phyloP scores from a whole-genome alignment of 2,113 vertebrate species.

The Oreochromis spilurus region DNA sequence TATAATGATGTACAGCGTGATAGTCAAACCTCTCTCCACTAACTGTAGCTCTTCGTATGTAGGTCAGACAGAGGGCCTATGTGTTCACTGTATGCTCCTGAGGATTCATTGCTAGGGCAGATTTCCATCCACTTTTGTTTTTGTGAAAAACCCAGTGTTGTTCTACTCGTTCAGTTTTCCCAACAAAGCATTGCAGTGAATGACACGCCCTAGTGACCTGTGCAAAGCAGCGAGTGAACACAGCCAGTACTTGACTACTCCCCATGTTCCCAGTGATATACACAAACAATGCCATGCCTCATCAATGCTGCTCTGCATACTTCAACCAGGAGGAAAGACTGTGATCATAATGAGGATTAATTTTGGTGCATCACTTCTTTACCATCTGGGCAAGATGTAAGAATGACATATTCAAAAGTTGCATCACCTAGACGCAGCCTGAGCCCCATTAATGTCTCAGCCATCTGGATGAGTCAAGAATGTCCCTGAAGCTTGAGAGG shows the following conservation, averaged over 20 bases:
- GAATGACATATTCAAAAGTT: background rate
- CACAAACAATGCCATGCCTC: background rate
- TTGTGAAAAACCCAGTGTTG: background rate
- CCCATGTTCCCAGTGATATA: background rate
- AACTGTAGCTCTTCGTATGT: constrained; percentile 41
- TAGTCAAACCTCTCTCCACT: background rate
- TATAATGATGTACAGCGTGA: background rate
- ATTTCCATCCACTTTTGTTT: constrained; percentile 31
- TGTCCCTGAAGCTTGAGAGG: constrained; percentile 1
- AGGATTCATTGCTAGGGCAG: constrained; percentile 12
- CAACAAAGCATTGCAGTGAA: background rate
- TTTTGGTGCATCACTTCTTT: background rate
- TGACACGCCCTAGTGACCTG: background rate
- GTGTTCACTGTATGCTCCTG: constrained; percentile 23
- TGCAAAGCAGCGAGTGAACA: background rate
- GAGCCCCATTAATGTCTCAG: background rate
- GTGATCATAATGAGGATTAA: background rate
- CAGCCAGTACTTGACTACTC: background rate
- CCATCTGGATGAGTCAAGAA: constrained; percentile 38
- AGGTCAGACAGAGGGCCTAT: constrained; percentile 38
- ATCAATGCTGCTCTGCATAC: background rate
- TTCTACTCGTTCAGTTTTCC: background rate
- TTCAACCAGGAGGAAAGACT: background rate
- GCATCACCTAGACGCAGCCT: background rate
- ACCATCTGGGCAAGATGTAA: background rate